Percentiles rank a stretch among this genome's conserved stretches.
These are phyloP conservation scores for Plecturocebus donacophilus DNA, from an alignment of 2,113 vertebrate genomes.

Conservation along the genomic window DNA sequence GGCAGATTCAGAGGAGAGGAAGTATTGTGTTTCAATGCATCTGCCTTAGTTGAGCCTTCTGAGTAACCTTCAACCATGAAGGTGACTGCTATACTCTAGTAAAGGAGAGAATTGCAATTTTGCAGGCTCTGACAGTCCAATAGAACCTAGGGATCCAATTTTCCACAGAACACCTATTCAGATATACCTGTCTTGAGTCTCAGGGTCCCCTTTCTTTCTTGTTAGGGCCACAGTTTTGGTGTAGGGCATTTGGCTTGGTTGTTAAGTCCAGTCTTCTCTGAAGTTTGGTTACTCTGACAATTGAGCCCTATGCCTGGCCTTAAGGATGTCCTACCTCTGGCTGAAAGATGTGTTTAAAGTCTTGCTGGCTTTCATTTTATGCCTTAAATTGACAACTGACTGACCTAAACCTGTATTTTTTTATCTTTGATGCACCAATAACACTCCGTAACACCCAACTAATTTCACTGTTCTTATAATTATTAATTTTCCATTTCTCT, in stretches of 20 bases:
- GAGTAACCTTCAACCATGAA: background rate
- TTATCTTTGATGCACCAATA: background rate
- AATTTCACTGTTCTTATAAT: background rate
- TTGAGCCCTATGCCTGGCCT: background rate
- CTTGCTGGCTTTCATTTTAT: background rate
- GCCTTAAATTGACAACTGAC: background rate
- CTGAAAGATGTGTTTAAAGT: background rate
- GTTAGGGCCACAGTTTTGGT: background rate
- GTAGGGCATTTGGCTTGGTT: background rate
- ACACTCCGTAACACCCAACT: background rate
- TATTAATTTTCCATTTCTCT: background rate
- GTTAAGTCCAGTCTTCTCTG: too few relatives aligned
- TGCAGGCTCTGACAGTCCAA: background rate
- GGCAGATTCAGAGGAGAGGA: background rate
- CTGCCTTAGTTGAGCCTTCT: background rate
- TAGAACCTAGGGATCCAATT: background rate
- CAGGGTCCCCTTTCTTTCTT: background rate
- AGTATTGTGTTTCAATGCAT: background rate
- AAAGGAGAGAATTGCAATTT: background rate
- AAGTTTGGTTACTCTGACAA: too few relatives aligned
- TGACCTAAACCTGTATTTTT: background rate
- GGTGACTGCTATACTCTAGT: background rate
- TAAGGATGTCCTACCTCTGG: background rate
- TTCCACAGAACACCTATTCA: rapidly evolving
- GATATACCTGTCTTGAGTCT: background rate